Percentiles rank a stretch among this genome's conserved stretches.
Conservation (phyloP, 2,113 vertebrate species). For the Dasypus novemcinctus region DNA sequence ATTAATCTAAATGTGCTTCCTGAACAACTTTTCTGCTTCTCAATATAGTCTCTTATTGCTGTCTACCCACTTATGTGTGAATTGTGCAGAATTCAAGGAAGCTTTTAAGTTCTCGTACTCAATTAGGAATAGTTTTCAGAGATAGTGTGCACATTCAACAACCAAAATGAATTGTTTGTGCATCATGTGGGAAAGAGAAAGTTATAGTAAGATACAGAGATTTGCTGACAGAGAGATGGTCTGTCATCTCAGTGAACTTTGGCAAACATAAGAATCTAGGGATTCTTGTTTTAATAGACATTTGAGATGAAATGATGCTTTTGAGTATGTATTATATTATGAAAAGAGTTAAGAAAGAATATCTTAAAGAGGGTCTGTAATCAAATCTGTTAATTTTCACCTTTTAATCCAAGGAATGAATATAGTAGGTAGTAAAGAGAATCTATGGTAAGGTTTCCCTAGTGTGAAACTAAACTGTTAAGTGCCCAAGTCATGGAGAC, state of each 20-base stretch:
- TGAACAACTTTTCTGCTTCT: slow-evolving; percentile 75
- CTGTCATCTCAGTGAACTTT: neutral
- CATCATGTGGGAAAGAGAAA: neutral
- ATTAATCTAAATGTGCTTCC: slow-evolving; percentile 79
- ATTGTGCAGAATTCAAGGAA: slow-evolving; percentile 80
- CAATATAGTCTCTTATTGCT: slow-evolving; percentile 68
- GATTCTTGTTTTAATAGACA: neutral
- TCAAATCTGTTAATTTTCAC: slow-evolving; percentile 18
- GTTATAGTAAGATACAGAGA: neutral
- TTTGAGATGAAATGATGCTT: slow-evolving; percentile 34
- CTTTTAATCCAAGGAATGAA: slow-evolving; percentile 42
- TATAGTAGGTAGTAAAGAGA: slow-evolving; percentile 20
- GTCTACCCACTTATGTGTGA: slow-evolving; percentile 69
- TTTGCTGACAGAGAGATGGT: neutral
- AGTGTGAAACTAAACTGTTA: slow-evolving; percentile 49
- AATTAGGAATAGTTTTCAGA: slow-evolving; percentile 74
- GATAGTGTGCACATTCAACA: slow-evolving; percentile 76
- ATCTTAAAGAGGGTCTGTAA: neutral
- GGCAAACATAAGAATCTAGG: neutral
- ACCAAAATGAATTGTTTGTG: slow-evolving; percentile 69
- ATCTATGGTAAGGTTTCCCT: slow-evolving; percentile 52
- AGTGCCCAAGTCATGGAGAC: slow-evolving; percentile 66
- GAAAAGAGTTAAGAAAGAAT: slow-evolving; percentile 5
- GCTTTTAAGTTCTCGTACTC: slow-evolving; percentile 68
- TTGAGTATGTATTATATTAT: slow-evolving; percentile 36